A percentile compares a stretch with the other conserved stretches of the same genome.
Conservation (phyloP, 1,140 invertebrate genomes). For the Penaeus chinensis region DNA sequence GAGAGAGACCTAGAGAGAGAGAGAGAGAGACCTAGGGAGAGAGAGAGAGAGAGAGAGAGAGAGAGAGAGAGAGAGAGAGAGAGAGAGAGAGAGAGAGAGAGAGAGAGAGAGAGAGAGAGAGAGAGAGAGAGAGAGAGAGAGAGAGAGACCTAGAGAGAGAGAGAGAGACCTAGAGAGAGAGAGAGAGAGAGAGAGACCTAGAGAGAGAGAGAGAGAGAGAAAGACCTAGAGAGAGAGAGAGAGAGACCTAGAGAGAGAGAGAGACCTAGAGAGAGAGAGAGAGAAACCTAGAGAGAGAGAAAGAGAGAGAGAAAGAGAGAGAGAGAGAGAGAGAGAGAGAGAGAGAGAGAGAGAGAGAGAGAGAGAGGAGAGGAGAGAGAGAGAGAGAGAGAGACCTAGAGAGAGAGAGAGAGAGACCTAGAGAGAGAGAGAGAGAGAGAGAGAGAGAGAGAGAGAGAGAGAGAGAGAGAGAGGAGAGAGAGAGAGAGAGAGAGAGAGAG, state of each 20-base stretch:
- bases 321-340: not conserved
- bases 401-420: too few species aligned
- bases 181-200: constrained; percentile 1
- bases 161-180: not conserved
- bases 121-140: constrained; percentile 10
- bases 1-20: too few species aligned
- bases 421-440: too few species aligned
- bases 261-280: too few species aligned
- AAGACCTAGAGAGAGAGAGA: not conserved
- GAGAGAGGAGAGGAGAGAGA: too few species aligned
- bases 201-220: constrained; percentile 3
- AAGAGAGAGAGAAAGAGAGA: not conserved
- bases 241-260: not conserved
- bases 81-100: constrained; percentile 29
- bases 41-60: constrained; percentile 9
- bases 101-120: not conserved
- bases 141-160: not conserved
- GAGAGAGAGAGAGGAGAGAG: constrained; percentile 25
- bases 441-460: not conserved
- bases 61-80: constrained; percentile 3
- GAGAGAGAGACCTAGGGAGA: not conserved
- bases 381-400: too few species aligned
- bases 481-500: too few species aligned
- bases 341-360: too few species aligned
- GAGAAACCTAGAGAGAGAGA: too few species aligned